Evolutionary conservation across 2,797 vertebrate species (phyloP), one percentile per base, ranked within the genome.

Genomic region (Microctenopoma steveboyesi): DNA sequence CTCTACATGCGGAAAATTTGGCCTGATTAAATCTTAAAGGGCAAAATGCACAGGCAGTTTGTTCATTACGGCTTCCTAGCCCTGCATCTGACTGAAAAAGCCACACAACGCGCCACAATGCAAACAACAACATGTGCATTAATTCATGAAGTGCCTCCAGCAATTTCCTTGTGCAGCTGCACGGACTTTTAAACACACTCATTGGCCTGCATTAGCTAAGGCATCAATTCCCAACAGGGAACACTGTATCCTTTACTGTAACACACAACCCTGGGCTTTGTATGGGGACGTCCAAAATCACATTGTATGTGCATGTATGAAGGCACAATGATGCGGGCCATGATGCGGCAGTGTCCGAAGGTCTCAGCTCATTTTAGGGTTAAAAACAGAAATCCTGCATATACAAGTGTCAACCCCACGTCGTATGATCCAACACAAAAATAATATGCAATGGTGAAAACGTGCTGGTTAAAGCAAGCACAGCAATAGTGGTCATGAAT

Each of bases 241-340:
- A 65, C 40, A 11, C 14, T 16, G 0, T 1, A 8, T 30, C 40
- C 16, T 30, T 12, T 15, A 49, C 42, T 75, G 28, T 47, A 70
- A 60, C 63, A 7, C 51, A 47, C 78, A 59, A 70, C 74, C 69
- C 33, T 28, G 37, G 45, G 42, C 51, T 69, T 50, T 50, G 35
- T n/a, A 50, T 35, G 3, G 53, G 55, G 43, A 76, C 49, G 70
- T 63, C 43, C 47, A 18, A 79, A 73, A 78, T 55, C 82, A 83
- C 83, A 83, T 83, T 83, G 83, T 49, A 85, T 30, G 33, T 25
- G n/a, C 35, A 55, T 63, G 71, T 27, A 64, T 72, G 30, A 54
- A 74, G 42, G 76, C 42, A 45, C 53, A 4, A 39, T 82, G 90
- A 87, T 42, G 59, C 71, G 85, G 64, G 67, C n/a, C n/a, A 43